A percentile compares a stretch with the other conserved stretches of the same genome.
These are phyloP conservation scores for Epinotia nisella DNA, from an alignment of 2,888 invertebrate genomes.

Conservation along the genomic window DNA sequence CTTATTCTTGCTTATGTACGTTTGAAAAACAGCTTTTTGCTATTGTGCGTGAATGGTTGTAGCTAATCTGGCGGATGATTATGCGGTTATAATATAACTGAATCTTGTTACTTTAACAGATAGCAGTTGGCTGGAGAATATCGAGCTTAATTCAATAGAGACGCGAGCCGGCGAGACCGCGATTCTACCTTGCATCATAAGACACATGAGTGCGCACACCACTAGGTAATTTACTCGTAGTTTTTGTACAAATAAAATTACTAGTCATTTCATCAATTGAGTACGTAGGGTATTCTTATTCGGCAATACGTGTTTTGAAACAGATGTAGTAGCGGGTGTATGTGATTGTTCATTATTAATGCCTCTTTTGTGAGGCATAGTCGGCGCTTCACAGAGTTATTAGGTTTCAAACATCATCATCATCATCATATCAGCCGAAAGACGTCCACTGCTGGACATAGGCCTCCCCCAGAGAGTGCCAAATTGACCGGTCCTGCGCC, in stretches of 20 bases:
- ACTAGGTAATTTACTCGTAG: conserved; percentile 67
- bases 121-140: conserved; percentile 79
- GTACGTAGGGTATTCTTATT: no score
- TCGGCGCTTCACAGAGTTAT: no score
- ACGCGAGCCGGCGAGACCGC: conserved; percentile 71
- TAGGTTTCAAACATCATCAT: no score
- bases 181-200: conserved; percentile 72
- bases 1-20: background rate
- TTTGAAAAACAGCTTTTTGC: background rate
- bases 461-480: no score
- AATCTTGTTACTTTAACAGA: conserved; percentile 57
- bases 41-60: background rate
- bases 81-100: background rate
- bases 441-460: no score
- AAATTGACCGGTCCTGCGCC: no score
- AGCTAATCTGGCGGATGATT: background rate
- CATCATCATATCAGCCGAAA: no score
- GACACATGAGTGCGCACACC: conserved; percentile 69
- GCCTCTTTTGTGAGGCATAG: no score
- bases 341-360: no score
- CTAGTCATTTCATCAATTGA: background rate
- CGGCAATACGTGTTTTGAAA: no score
- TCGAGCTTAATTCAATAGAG: conserved; percentile 75
- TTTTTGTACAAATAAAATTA: background rate
- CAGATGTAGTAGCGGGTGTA: no score